phyloP scores from a whole-genome alignment of 2,888 invertebrate genomes.

The Clepsis dumicolana region DNA sequence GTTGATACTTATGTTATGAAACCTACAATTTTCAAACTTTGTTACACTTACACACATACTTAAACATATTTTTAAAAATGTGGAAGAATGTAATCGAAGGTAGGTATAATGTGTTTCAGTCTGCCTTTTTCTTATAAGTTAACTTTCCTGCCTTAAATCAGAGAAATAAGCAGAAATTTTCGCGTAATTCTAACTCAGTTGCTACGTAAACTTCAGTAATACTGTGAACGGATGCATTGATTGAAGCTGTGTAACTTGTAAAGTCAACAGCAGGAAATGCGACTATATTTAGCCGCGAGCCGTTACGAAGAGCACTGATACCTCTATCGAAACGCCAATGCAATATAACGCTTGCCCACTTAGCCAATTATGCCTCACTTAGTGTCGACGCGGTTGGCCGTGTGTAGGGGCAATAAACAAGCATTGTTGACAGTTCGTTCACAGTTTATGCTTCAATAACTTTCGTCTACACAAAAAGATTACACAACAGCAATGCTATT shows the following conservation, averaged over 20 bases:
- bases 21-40: too few species aligned
- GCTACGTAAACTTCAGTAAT: background rate
- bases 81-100: too few species aligned
- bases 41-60: too few species aligned
- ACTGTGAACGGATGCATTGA: background rate
- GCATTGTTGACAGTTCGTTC: slow-evolving; percentile 30
- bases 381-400: slow-evolving; percentile 27
- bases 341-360: slow-evolving; percentile 32
- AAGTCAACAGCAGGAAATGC: slow-evolving; percentile 12
- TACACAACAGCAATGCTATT: slow-evolving; percentile 3
- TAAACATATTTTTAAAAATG: too few species aligned
- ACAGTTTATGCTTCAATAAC: slow-evolving; percentile 13
- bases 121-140: background rate
- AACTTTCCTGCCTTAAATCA: background rate
- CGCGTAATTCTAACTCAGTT: background rate
- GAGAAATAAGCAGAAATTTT: too few species aligned
- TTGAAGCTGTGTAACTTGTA: slow-evolving; percentile 2
- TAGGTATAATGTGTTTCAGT: too few species aligned
- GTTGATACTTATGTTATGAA: too few species aligned
- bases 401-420: slow-evolving; percentile 31
- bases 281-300: slow-evolving; percentile 12
- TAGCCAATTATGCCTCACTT: slow-evolving; percentile 18
- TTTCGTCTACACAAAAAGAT: background rate
- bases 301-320: slow-evolving; percentile 4
- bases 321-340: slow-evolving; percentile 4